A percentile compares a stretch with the other conserved stretches of the same genome.
phyloP scores from a whole-genome alignment of 2,888 invertebrate genomes.

The Epinotia bilunana region DNA sequence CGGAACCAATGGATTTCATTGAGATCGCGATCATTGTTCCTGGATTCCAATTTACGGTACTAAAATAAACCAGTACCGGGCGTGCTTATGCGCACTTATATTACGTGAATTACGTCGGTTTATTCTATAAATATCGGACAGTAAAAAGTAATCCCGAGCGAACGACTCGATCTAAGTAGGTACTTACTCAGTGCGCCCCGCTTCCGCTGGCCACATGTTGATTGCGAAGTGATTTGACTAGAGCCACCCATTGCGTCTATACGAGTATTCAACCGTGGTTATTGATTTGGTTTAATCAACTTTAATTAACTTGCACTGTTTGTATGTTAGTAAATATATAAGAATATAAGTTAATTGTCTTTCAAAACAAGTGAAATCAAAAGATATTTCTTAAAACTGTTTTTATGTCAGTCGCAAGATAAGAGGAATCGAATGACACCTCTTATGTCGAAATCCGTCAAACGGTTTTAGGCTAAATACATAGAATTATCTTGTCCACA shows the following conservation, averaged over 20 bases:
- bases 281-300: no score
- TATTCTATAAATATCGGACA: conserved; percentile 63
- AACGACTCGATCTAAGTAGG: conserved; percentile 45
- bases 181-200: conserved; percentile 47
- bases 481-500: no score
- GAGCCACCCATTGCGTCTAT: conserved; percentile 48
- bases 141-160: conserved; percentile 60
- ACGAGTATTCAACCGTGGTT: conserved; percentile 38
- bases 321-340: no score
- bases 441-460: no score
- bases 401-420: no score
- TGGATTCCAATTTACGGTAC: background rate
- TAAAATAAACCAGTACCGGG: conserved; percentile 3
- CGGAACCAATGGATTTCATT: background rate
- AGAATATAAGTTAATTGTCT: no score
- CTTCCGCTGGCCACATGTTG: conserved; percentile 54
- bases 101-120: conserved; percentile 54
- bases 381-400: no score
- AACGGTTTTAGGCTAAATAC: no score
- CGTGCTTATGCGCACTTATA: conserved; percentile 56
- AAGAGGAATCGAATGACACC: no score
- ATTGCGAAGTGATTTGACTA: conserved; percentile 53
- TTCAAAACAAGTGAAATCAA: no score
- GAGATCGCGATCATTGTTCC: background rate
- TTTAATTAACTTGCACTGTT: no score